Conservation (phyloP, 2,888 invertebrate genomes). For the Cryptocephalus primarius region DNA sequence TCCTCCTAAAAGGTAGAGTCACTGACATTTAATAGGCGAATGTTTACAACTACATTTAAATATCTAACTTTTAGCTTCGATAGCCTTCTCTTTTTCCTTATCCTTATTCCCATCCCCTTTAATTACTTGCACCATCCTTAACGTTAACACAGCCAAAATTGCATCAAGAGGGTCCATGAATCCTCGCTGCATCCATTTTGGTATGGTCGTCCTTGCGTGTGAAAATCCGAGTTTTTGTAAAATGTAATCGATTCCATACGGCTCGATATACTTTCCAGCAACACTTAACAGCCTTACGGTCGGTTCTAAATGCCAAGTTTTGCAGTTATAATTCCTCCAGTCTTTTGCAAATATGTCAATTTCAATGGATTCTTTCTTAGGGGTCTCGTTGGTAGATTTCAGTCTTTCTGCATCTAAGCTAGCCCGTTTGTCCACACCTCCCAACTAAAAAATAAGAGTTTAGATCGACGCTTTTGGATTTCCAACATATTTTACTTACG, state of each 20-base stretch:
- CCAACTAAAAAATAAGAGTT: constrained; percentile 20
- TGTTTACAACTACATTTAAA: too few relatives aligned
- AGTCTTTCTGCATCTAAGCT: constrained; percentile 20
- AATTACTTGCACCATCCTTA: constrained; percentile 50
- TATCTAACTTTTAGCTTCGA: too few relatives aligned
- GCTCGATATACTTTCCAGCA: constrained; percentile 87
- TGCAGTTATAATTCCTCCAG: constrained; percentile 83
- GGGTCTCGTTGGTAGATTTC: constrained; percentile 17
- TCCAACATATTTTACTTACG: constrained; percentile 36
- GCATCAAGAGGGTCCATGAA: constrained; percentile 97
- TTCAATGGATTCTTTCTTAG: constrained; percentile 32
- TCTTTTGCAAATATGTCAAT: constrained; percentile 66
- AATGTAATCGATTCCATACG: constrained; percentile 97
- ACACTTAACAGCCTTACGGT: constrained; percentile 58
- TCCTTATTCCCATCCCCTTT: constrained; percentile 31
- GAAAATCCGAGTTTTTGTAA: constrained; percentile 94
- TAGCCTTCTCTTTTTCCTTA: constrained; percentile 14
- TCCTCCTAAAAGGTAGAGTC: too few relatives aligned
- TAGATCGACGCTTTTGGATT: not conserved
- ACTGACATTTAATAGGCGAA: too few relatives aligned
- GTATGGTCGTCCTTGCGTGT: constrained; percentile 96
- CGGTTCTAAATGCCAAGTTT: constrained; percentile 94
- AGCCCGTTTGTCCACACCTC: constrained; percentile 21
- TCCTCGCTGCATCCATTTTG: constrained; percentile 98
- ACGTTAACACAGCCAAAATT: constrained; percentile 69